Evolutionary conservation across 2,113 vertebrate species (phyloP), one percentile per base, ranked within the genome.

Genomic region (Montifringilla adamsi): DNA sequence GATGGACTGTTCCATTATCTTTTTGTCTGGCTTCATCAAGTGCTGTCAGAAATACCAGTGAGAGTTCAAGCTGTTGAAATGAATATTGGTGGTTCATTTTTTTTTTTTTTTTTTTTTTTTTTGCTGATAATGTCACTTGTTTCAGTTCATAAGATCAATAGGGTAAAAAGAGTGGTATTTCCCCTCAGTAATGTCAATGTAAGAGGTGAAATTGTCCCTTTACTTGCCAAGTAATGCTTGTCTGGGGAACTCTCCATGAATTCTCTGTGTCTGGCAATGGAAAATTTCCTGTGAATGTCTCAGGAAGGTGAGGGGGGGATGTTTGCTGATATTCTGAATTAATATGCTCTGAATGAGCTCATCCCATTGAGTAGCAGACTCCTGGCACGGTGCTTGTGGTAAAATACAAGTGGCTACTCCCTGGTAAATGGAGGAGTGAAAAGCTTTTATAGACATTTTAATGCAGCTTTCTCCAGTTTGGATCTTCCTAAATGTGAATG

Each of bases 31-130:
- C 67, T 96, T 81, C 67, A 79, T 83, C 74, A 82, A 44, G 44
- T 41, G 66, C 92, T 96, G 88, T 86, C 83, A 91, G 55, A 95
- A 95, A 94, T 33, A 37, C 35, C 90, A 60, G n/a, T 12, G 83
- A 37, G 75, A 79, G 68, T 87, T 88, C 76, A 75, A 30, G 60
- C 73, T 82, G 49, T 19, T 66, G 75, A 21, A 86, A 69, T 87
- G n/a, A 87, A 23, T 30, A 46, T 28, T 46, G 20, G 55, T 37
- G 19, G 5, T 24, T 44, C n/a, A 27, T 13, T 35, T 26, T 9
- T 59, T 21, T 15, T 18, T 37, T 37, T 37, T 37, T 37, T 37
- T 39, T 44, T n/a, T 7, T 39, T 68, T 22, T 12, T 63, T 52
- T 37, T 72, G 15, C 60, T 86, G 91, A 17, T 78, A 60, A 24